Base-by-base conservation (phyloP, 2,888 invertebrate species). In the Sericinus montela region DNA sequence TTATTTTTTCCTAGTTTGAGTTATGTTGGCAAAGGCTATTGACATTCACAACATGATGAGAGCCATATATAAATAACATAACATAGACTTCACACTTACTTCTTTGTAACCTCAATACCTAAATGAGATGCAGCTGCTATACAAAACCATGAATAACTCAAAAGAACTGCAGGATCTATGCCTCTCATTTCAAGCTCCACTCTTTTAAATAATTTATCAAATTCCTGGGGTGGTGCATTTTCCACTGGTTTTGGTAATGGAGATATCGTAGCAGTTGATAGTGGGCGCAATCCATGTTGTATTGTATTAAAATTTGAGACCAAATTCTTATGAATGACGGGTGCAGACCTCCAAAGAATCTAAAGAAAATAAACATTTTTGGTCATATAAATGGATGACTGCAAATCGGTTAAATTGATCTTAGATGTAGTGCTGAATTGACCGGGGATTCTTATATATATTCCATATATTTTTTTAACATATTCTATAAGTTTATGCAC, bases 91-190 rank as follows among this genome's bases (percentile, higher is more conserved):
- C 10, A 14, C 11, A 45, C 41, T 39, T 56, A 94, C 94, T 89
- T 91, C 63, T 93, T 92, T 48, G 93, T 93, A 36, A 94, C 86
- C 72, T 92, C 91, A 51, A 98, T 92, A 16, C 94, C 94, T 52
- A 98, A 91, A 80, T 97, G 92, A 32, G 92, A 90, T 0, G 97
- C 97, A 28, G 97, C 93, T 48, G 93, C 93, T 4, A 91, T 90
- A 16, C 96, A 93, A 84, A 97, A 98, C 90, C 92, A 92, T 10
- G 94, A 92, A 73, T 97, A 99, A 83, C 98, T 98, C 54, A 93
- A 92, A 15, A 98, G 78, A 0, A 98, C 97, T 0, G 94, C 95
- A 1, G 92, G 92, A 75, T 98, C 98, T 67, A 97, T 93, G 11
- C 97, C 95, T 69, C 94, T 91, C 61, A 97, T 90, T 87, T 98